Base-by-base conservation (phyloP, 2,888 invertebrate genomes). In the Parnassius glacialis region DNA sequence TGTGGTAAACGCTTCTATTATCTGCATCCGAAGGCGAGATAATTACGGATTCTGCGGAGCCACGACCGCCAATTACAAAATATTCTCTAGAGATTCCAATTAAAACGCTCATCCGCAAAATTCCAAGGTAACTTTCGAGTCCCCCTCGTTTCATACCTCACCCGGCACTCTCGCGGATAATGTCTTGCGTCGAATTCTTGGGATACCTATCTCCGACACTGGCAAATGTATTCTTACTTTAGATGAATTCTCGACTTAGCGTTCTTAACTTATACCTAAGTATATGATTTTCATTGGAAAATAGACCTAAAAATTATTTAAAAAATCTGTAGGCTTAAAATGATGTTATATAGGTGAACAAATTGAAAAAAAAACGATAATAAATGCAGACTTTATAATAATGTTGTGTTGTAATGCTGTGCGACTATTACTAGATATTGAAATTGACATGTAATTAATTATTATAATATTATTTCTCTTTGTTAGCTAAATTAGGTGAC, bases 21-120 rank as follows among this genome's bases (percentile, higher is more conserved):
- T 62, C 54, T 50, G 51, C 50, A 44, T 56, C 62, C 57, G 54
- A 43, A 58, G 54, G 57, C 57, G 41, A 10, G 52, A 42, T 62
- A 55, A 61, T 61, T 61, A 61, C 66, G 64, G 66, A 71, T 70
- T 70, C 71, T 68, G 64, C 59, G 56, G 67, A 72, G 67, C 71
- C 75, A 68, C 71, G 72, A 78, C 76, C 77, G 75, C 82, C 84
- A 90, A 85, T 89, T 87, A 88, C 87, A 85, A 85, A 90, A 87
- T 88, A 85, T 88, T 83, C 87, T 75, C 80, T 75, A 76, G 79
- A 79, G 84, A 83, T 85, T 85, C 87, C 85, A 90, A 91, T 90
- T 91, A 90, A 90, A 89, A 83, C 89, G 83, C 81, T 87, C 85
- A 87, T 85, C 87, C 89, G 81, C 87, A 86, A 85, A 85, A 90